These are phyloP conservation scores for Nematopogon swammerdamellus DNA, from an alignment of 2,888 invertebrate species.

Conservation along the genomic window DNA sequence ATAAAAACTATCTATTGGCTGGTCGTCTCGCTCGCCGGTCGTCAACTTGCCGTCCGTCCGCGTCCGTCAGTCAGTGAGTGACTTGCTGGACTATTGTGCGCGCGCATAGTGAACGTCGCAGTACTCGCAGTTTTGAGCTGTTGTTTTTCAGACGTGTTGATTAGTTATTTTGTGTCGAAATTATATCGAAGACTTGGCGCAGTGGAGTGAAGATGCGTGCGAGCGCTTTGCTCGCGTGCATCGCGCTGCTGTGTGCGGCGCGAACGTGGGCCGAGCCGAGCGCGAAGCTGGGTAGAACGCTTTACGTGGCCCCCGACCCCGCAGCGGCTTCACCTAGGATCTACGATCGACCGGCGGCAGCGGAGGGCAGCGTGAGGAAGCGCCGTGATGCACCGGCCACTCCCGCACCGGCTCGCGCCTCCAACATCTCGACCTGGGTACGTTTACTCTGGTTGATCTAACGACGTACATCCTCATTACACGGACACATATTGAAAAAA, in stretches of 20 bases:
- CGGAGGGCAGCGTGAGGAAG: neutral
- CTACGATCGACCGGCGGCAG: neutral
- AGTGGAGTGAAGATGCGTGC: neutral
- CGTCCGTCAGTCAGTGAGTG: too few relatives aligned
- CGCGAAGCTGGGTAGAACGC: neutral
- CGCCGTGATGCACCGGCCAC: slow-evolving; percentile 6
- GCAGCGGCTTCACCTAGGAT: neutral
- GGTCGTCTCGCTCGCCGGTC: too few relatives aligned
- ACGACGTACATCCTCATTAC: neutral
- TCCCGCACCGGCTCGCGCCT: slow-evolving; percentile 1
- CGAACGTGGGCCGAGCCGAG: neutral
- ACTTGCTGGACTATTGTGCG: too few relatives aligned
- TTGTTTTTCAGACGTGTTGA: too few relatives aligned
- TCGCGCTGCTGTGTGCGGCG: neutral
- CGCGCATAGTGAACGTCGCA: too few relatives aligned
- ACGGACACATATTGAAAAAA: neutral
- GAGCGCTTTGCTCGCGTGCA: neutral
- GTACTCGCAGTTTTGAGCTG: too few relatives aligned
- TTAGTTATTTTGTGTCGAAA: too few relatives aligned
- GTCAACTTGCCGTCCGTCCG: too few relatives aligned
- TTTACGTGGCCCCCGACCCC: neutral
- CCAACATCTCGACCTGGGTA: slow-evolving; percentile 5
- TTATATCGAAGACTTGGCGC: too few relatives aligned
- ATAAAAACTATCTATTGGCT: too few relatives aligned
- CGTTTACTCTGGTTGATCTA: neutral